phyloP scores from a whole-genome alignment of 2,888 invertebrate genomes.

The Apodemia mormo region DNA sequence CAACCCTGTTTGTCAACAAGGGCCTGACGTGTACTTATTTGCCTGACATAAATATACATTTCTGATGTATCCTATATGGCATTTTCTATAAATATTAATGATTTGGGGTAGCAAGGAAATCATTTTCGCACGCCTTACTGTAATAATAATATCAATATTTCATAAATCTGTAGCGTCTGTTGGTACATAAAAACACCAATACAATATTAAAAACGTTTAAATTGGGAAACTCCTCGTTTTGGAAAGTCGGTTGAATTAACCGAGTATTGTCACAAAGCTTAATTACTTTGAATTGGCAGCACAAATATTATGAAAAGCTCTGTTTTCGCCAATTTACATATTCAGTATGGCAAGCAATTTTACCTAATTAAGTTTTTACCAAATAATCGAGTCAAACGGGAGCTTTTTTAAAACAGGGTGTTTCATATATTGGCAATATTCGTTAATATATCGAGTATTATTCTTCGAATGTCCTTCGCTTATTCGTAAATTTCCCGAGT shows the following conservation, averaged over 20 bases:
- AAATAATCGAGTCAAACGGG: background rate
- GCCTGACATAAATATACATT: background rate
- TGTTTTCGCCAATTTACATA: conserved; percentile 3
- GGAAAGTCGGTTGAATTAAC: no score
- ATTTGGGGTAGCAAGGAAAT: background rate
- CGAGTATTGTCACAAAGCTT: background rate
- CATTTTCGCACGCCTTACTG: background rate
- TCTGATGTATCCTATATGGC: background rate
- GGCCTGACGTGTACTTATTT: background rate
- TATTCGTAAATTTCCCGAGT: no score
- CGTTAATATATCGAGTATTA: background rate
- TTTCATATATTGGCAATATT: background rate
- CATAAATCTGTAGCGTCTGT: no score
- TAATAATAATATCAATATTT: background rate
- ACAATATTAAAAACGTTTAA: no score
- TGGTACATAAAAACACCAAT: no score
- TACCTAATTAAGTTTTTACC: conserved; percentile 3
- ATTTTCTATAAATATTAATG: conserved; percentile 11
- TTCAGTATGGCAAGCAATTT: background rate
- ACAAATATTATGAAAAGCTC: conserved; percentile 4
- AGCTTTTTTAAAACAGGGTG: background rate
- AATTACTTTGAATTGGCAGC: background rate
- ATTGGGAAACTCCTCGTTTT: no score
- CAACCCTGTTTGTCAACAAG: background rate
- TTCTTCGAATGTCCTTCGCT: no score